A percentile compares a stretch with the other conserved stretches of the same genome.
phyloP scores from a whole-genome alignment of 2,797 vertebrate species.

The Pachyuromys duprasi region DNA sequence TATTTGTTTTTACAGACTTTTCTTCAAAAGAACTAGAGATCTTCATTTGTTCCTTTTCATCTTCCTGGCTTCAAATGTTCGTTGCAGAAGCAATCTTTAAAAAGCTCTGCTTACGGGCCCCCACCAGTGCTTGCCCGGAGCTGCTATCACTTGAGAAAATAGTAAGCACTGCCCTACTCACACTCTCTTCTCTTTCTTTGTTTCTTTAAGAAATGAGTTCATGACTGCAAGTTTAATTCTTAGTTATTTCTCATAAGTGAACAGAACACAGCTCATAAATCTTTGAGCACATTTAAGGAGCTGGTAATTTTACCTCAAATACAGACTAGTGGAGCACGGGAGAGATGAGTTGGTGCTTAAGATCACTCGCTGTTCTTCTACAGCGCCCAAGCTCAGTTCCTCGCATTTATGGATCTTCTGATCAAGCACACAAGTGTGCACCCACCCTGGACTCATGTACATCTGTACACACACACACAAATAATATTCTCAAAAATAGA shows the following conservation, averaged over 20 bases:
- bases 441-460: neutral
- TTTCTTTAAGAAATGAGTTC: conserved; percentile 1
- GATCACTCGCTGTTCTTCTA: neutral
- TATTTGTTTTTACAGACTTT: conserved; percentile 88
- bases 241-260: conserved; percentile 46
- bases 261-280: conserved; percentile 6
- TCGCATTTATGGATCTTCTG: neutral
- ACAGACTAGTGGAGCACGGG: neutral
- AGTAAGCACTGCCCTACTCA: conserved; percentile 85
- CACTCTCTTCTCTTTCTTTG: neutral
- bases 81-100: conserved; percentile 93
- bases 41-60: conserved; percentile 91
- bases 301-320: conserved; percentile 26
- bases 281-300: neutral
- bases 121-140: conserved; percentile 85
- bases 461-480: neutral
- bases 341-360: neutral
- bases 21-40: conserved; percentile 87
- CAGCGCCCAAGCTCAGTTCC: neutral
- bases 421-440: no score
- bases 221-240: conserved; percentile 38
- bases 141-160: conserved; percentile 94
- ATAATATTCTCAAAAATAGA: conserved; percentile 21
- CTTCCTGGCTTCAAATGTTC: conserved; percentile 93
- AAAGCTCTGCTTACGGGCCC: conserved; percentile 90